Conservation (phyloP, 2,797 vertebrate species). For the Trematomus bernacchii region DNA sequence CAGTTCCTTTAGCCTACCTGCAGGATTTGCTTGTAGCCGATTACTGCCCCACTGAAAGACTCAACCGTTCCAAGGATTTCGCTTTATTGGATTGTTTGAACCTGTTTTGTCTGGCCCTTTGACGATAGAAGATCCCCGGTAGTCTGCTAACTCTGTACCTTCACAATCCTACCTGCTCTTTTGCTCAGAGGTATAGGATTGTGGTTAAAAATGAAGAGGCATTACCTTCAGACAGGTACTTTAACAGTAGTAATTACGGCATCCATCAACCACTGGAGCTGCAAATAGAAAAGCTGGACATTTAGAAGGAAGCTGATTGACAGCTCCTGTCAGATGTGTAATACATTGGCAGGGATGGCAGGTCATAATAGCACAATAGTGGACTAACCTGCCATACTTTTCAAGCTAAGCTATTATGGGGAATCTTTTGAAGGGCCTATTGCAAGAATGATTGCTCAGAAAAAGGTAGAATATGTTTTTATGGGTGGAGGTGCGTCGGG, state of each 20-base stretch:
- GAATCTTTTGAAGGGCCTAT: constrained; percentile 4
- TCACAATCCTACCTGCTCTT: constrained; percentile 7
- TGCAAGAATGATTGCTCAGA: constrained; percentile 14
- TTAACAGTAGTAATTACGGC: constrained; percentile 57
- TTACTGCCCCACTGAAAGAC: constrained; percentile 54
- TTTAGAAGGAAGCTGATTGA: constrained; percentile 47
- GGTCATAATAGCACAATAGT: constrained; percentile 44
- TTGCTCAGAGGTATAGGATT: constrained; percentile 37
- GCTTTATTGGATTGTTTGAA: constrained; percentile 54
- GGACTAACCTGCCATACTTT: constrained; percentile 5
- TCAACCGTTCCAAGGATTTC: constrained; percentile 50
- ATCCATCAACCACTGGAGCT: constrained; percentile 57
- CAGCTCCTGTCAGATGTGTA: constrained; percentile 31
- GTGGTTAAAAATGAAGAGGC: constrained; percentile 56
- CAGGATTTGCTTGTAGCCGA: constrained; percentile 56
- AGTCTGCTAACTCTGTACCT: constrained; percentile 42
- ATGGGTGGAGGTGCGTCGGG: constrained; percentile 24
- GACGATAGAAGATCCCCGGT: constrained; percentile 46
- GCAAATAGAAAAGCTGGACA: constrained; percentile 48
- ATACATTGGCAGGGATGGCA: constrained; percentile 37
- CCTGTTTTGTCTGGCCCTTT: constrained; percentile 45
- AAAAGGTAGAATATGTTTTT: constrained; percentile 36
- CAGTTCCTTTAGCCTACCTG: constrained; percentile 45
- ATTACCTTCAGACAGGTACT: constrained; percentile 30
- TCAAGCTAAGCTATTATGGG: constrained; percentile 8